phyloP scores from a whole-genome alignment of 1,140 invertebrate species.

The Lordiphosa stackelbergi region DNA sequence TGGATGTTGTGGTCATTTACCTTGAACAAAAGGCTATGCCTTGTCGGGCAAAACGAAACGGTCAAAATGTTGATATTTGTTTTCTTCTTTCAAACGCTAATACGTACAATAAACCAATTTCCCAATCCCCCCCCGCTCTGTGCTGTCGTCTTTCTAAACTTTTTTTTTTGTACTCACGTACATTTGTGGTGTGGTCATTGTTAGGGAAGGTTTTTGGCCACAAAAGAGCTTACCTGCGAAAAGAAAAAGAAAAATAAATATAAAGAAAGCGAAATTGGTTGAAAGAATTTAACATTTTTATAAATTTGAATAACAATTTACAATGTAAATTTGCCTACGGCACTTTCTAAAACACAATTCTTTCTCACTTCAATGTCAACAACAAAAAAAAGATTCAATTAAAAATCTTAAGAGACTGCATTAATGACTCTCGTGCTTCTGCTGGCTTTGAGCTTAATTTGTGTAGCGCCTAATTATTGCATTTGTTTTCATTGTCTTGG shows the following conservation, averaged over 20 bases:
- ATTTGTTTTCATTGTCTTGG: slow-evolving; percentile 51
- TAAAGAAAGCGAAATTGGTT: slow-evolving; percentile 69
- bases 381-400: slow-evolving; percentile 33
- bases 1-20: slow-evolving; percentile 52
- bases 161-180: slow-evolving; percentile 41
- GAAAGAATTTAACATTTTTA: slow-evolving; percentile 25
- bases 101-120: slow-evolving; percentile 44
- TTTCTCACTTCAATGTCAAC: slow-evolving; percentile 3
- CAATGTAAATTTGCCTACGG: slow-evolving; percentile 5
- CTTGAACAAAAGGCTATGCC: slow-evolving; percentile 32
- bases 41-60: slow-evolving; percentile 18
- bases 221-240: slow-evolving; percentile 53
- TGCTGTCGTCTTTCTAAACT: slow-evolving; percentile 10
- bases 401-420: slow-evolving; percentile 28
- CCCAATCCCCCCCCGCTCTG: neutral
- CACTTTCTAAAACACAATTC: slow-evolving; percentile 4
- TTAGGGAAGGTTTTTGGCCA: slow-evolving; percentile 12
- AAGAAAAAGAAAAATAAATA: slow-evolving; percentile 11
- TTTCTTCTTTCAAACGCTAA: slow-evolving; percentile 52
- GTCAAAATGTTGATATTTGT: slow-evolving; percentile 68
- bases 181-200: slow-evolving; percentile 52
- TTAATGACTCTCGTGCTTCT: slow-evolving; percentile 9
- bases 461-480: slow-evolving; percentile 61
- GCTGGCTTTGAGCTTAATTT: neutral
- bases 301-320: slow-evolving; percentile 22